Base-by-base conservation (phyloP, 1,140 invertebrate genomes). In the Bacillus rossius region DNA sequence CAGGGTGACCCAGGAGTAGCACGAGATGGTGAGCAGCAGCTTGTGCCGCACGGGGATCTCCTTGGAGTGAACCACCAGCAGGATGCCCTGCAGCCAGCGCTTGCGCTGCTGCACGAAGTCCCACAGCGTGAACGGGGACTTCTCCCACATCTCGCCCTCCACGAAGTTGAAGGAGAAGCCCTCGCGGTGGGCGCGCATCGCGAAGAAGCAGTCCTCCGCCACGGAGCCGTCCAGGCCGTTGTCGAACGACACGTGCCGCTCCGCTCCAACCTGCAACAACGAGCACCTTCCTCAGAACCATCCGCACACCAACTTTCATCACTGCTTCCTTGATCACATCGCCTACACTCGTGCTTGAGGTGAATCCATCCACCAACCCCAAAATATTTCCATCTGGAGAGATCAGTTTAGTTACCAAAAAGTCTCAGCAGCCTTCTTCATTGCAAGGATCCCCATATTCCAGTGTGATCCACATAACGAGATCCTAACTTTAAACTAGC, bases 101-200 rank as follows among this genome's bases (percentile, higher is more conserved):
- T 97, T 97, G 54, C 96, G 80, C 72, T 98, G 96, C 71, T 96
- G 93, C 40, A 98, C 81, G 69, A 97, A 96, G 73, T 99, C 96
- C 80, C 88, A 88, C 1, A 96, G 73, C 1, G 92, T 94, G 69
- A 98, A 99, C 7, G 96, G 95, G 16, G 92, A 95, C 70, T 98
- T 96, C 72, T 98, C 95, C 86, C 92, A 94, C 94, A 98, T 97
- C 76, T 97, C 94, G 17, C 95, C 94, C 70, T 96, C 93, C 60
- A 97, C 84, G 73, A 96, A 96, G 68, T 94, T 92, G 70, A 96
- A 96, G 1, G 86, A 82, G 68, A 89, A 93, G 8, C 91, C 91
- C 71, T 90, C 79, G 54, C 82, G 81, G 68, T 87, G 92, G 0
- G 95, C 96, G 59, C 89, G 86, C 90, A 98, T 95, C 0, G 91